Evolutionary conservation across 1,140 invertebrate species (phyloP).

Genomic region (Triops cancriformis): DNA sequence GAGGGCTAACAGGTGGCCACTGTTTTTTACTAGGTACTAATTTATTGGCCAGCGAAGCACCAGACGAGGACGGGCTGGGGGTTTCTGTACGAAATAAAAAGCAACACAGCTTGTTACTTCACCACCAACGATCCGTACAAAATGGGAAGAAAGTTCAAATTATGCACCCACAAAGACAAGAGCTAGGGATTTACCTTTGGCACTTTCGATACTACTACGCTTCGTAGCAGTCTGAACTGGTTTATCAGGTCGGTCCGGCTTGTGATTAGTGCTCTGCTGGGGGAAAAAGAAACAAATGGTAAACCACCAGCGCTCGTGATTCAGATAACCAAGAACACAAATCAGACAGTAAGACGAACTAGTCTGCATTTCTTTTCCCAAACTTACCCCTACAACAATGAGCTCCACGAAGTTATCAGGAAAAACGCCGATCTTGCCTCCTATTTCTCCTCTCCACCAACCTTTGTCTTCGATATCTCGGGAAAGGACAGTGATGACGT

Average conservation of each 20-base stretch:
- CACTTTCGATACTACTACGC: not conserved
- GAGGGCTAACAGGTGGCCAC: not conserved
- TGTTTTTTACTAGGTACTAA: not conserved
- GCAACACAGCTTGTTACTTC: not conserved
- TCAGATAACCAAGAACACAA: not conserved
- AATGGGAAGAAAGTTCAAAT: not conserved
- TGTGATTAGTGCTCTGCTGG: not conserved
- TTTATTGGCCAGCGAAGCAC: not conserved
- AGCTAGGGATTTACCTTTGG: not conserved
- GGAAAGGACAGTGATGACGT: conserved; percentile 76
- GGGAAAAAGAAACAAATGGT: not conserved
- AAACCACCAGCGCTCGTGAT: not conserved
- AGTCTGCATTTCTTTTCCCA: not conserved
- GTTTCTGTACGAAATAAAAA: not conserved
- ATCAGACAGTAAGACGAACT: not conserved
- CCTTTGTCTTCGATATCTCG: conserved; percentile 81
- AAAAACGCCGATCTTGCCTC: conserved; percentile 82
- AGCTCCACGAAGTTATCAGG: conserved; percentile 93
- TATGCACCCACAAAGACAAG: not conserved
- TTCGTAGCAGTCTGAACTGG: not conserved
- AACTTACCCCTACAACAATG: conserved; percentile 35
- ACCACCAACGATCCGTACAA: not conserved
- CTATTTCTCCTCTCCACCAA: conserved; percentile 81
- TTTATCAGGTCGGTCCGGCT: conserved; percentile 8
- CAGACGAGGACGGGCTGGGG: not conserved